A percentile compares a stretch with the other conserved stretches of the same genome.
phyloP scores from a whole-genome alignment of 2,797 vertebrate genomes.

The Tadarida brasiliensis region DNA sequence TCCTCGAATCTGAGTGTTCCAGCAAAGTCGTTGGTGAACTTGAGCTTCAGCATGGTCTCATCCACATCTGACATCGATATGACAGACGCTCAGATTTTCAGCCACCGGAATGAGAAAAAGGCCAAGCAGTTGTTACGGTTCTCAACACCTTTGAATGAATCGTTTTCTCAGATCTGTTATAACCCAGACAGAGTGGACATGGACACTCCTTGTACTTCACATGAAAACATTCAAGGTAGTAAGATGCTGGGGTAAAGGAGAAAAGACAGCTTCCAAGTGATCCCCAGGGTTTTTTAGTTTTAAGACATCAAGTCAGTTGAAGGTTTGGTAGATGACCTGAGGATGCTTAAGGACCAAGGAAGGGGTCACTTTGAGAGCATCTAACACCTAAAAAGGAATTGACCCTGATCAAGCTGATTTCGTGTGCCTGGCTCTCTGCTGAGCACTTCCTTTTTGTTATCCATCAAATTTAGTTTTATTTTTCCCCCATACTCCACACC shows the following conservation, averaged over 20 bases:
- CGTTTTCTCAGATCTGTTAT: background rate
- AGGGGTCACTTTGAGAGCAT: background rate
- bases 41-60: background rate
- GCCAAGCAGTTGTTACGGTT: background rate
- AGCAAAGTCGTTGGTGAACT: background rate
- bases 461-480: background rate
- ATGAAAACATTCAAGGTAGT: constrained; percentile 73
- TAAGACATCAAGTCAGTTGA: background rate
- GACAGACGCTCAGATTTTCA: background rate
- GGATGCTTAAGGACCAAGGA: background rate
- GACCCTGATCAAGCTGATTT: background rate
- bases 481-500: background rate
- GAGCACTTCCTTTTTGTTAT: background rate
- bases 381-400: background rate
- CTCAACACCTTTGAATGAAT: constrained; percentile 31
- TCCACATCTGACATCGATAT: background rate
- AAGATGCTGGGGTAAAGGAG: background rate
- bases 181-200: background rate
- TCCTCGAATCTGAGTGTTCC: background rate
- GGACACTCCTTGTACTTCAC: background rate
- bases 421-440: background rate
- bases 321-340: background rate
- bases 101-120: background rate
- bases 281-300: background rate
- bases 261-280: background rate